Evolutionary conservation across 2,113 vertebrate species (phyloP).

Genomic region (Carollia perspicillata): DNA sequence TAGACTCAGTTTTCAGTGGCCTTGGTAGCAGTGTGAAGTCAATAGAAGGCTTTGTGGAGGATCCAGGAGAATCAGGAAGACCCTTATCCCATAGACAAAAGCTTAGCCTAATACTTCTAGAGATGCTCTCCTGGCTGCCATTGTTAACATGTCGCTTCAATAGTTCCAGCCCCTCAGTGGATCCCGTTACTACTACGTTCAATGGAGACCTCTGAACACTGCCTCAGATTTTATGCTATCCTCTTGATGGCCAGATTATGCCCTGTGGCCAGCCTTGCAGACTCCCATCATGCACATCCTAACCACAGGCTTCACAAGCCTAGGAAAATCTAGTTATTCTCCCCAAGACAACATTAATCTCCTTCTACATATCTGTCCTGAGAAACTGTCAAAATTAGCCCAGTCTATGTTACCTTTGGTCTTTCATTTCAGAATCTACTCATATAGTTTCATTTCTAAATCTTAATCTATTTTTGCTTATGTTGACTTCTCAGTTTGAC

Average conservation of each 20-base stretch:
- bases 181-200: not conserved
- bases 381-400: not conserved
- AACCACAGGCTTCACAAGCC: not conserved
- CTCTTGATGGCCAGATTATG: not conserved
- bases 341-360: not conserved
- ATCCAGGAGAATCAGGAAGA: conserved; percentile 56
- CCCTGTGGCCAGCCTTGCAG: not conserved
- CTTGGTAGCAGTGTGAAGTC: conserved; percentile 17
- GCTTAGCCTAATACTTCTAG: conserved; percentile 29
- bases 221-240: not conserved
- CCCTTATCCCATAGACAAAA: conserved; percentile 55
- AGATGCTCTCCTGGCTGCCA: conserved; percentile 42
- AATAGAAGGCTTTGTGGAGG: conserved; percentile 54
- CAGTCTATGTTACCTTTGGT: not conserved
- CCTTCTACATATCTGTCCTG: not conserved
- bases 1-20: conserved; percentile 23
- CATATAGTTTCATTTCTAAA: not conserved
- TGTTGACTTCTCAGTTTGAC: not conserved
- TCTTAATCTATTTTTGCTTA: not conserved
- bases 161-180: not conserved
- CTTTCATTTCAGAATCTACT: not conserved
- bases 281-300: not conserved
- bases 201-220: not conserved
- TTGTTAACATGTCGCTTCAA: not conserved
- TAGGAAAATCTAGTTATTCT: not conserved